These are phyloP conservation scores for Martes martes DNA, from an alignment of 2,113 vertebrate species.

Conservation along the genomic window DNA sequence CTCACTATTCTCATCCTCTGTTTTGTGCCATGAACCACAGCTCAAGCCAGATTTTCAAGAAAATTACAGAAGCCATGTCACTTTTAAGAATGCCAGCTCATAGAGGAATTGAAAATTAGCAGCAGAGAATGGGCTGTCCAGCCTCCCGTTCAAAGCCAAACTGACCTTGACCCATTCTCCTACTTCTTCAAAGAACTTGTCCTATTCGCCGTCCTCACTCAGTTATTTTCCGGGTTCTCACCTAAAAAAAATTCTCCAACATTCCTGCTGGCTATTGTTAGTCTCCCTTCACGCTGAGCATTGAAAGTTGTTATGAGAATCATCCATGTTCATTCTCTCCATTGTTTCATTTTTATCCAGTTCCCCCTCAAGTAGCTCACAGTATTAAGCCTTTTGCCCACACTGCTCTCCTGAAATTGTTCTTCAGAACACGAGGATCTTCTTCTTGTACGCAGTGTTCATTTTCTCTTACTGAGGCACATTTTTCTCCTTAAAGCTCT, in stretches of 20 bases:
- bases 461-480: not conserved
- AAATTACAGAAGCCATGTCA: not conserved
- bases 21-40: not conserved
- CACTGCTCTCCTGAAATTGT: not conserved
- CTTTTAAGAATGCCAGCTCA: not conserved
- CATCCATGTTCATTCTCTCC: not conserved
- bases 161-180: not conserved
- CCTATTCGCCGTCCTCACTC: not conserved
- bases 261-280: not conserved
- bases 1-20: not conserved
- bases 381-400: not conserved
- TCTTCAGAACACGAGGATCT: not conserved
- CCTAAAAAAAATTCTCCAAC: not conserved
- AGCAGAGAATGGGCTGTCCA: not conserved
- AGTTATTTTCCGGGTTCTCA: not conserved
- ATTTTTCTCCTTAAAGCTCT: not conserved
- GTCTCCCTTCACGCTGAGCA: not conserved
- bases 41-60: constrained; percentile 26
- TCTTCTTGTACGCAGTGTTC: not conserved
- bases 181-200: not conserved
- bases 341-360: not conserved
- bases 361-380: not conserved
- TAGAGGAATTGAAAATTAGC: not conserved
- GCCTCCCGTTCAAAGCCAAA: not conserved
- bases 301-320: not conserved